Evolutionary conservation across 35 echinoderm and acorn worm genomes (phyloP).

Genomic region (Diadema setosum): DNA sequence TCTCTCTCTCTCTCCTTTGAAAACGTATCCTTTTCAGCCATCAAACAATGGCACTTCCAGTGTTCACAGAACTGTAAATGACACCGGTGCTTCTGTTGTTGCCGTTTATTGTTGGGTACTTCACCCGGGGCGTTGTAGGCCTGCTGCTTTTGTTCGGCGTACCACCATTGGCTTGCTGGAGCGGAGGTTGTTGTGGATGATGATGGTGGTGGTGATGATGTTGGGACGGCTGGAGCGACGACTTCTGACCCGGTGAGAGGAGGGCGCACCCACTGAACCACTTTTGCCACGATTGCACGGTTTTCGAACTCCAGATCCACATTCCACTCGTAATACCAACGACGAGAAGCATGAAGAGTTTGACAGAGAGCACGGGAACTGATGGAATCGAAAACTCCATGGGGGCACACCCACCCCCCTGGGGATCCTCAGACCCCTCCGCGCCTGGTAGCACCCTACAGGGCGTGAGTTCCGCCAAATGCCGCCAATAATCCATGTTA

Average conservation of each 20-base stretch:
- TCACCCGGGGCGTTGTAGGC: not conserved
- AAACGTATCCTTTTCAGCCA: not conserved
- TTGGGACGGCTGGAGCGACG: not conserved
- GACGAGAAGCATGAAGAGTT: slow-evolving; percentile 91
- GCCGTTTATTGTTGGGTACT: slow-evolving; percentile 21
- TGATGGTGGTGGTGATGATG: not conserved
- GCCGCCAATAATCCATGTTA: slow-evolving; percentile 76
- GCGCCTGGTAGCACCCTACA: slow-evolving; percentile 1
- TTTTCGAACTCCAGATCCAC: slow-evolving; percentile 99
- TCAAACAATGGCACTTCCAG: slow-evolving; percentile 12
- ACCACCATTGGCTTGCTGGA: not conserved
- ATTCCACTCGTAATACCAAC: slow-evolving; percentile 97
- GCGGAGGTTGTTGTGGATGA: no score
- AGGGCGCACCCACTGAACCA: slow-evolving; percentile 24
- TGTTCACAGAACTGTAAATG: slow-evolving; percentile 14
- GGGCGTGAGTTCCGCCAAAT: slow-evolving; percentile 32
- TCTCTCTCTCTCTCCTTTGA: not conserved
- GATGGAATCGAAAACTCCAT: slow-evolving; percentile 80
- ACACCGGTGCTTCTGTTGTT: slow-evolving; percentile 1
- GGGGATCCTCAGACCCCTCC: not conserved
- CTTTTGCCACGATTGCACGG: slow-evolving; percentile 88
- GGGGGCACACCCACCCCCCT: slow-evolving; percentile 45
- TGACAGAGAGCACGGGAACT: slow-evolving; percentile 72
- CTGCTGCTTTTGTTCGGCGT: slow-evolving; percentile 3
- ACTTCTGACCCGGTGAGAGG: not conserved